Evolutionary conservation across 2,888 invertebrate genomes (phyloP).

Genomic region (Philonicus albiceps): DNA sequence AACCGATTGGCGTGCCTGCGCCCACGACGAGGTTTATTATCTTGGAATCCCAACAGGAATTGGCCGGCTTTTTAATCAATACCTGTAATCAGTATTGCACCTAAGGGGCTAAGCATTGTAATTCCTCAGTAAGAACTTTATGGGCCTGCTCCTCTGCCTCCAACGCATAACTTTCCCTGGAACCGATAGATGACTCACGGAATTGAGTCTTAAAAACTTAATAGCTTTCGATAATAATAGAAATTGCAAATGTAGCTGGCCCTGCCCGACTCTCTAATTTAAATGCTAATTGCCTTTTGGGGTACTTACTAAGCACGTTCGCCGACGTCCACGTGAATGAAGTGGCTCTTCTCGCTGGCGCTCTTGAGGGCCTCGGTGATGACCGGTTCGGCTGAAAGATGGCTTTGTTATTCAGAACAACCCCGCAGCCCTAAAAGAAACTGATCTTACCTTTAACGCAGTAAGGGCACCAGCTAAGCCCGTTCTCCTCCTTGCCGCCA

Average conservation of each 20-base stretch:
- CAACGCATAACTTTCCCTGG: background rate
- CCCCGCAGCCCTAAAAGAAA: background rate
- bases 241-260: background rate
- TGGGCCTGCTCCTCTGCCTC: background rate
- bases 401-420: background rate
- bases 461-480: constrained; percentile 89
- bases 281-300: background rate
- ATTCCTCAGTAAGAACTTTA: background rate
- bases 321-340: constrained; percentile 82
- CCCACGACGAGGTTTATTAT: background rate
- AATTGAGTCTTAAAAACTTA: background rate
- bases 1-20: background rate
- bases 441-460: constrained; percentile 76
- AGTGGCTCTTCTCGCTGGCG: constrained; percentile 70
- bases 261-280: background rate
- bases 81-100: background rate
- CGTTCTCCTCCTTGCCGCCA: constrained; percentile 65
- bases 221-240: background rate
- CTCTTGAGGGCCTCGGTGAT: constrained; percentile 73
- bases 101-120: background rate
- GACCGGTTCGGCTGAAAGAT: constrained; percentile 75
- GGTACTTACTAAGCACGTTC: constrained; percentile 72
- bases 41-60: background rate
- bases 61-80: background rate
- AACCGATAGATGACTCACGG: background rate